Conservation (phyloP, 2,797 vertebrate species). For the Potorous gilbertii region DNA sequence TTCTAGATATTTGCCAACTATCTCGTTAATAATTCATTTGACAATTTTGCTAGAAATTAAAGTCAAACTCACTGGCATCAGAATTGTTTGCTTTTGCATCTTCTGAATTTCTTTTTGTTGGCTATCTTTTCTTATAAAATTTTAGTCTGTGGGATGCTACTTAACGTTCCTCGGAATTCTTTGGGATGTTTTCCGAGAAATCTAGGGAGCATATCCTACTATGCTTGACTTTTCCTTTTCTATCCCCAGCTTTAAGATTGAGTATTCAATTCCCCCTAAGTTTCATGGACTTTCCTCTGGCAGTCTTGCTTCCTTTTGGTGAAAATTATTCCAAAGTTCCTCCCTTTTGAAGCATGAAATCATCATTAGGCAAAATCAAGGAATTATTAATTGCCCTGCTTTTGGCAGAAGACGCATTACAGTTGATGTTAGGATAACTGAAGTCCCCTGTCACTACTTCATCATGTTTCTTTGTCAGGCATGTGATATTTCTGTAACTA, state of each 20-base stretch:
- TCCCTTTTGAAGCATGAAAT: neutral
- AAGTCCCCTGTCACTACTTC: neutral
- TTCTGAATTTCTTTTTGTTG: neutral
- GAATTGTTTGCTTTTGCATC: neutral
- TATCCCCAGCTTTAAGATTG: neutral
- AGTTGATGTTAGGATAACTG: neutral
- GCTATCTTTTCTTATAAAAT: neutral
- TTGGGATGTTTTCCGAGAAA: neutral
- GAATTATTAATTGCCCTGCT: neutral
- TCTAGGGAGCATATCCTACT: neutral
- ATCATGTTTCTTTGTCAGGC: neutral
- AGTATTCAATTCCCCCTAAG: neutral
- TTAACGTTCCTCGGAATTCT: neutral
- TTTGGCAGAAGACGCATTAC: neutral
- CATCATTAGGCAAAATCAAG: neutral
- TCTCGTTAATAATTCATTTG: neutral
- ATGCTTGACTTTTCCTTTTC: neutral
- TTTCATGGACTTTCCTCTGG: neutral
- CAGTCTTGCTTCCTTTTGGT: neutral
- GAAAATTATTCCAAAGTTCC: neutral
- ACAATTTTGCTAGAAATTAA: neutral
- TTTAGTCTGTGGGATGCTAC: neutral
- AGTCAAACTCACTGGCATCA: neutral
- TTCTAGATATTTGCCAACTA: neutral
- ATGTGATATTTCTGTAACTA: neutral